Evolutionary conservation across 2,113 vertebrate species (phyloP).

Genomic region (Trematomus loennbergii): DNA sequence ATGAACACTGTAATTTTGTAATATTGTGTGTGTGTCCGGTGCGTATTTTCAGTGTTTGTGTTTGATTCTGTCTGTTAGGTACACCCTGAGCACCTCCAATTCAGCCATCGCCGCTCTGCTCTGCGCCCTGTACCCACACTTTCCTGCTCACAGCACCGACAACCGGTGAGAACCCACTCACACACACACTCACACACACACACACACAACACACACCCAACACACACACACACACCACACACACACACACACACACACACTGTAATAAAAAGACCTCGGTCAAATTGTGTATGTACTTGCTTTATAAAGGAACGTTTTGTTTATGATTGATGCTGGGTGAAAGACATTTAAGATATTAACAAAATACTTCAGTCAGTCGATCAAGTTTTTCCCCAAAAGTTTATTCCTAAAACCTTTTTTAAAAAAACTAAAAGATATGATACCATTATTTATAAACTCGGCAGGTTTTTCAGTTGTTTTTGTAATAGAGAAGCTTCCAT

Average conservation of each 20-base stretch:
- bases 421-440: too few relatives aligned
- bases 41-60: neutral
- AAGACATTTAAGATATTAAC: too few relatives aligned
- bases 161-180: conserved; percentile 88
- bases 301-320: neutral
- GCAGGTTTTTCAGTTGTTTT: too few relatives aligned
- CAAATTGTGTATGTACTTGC: too few relatives aligned
- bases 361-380: too few relatives aligned
- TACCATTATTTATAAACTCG: too few relatives aligned
- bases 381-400: too few relatives aligned
- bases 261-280: neutral
- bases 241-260: conserved; percentile 1
- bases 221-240: too few relatives aligned
- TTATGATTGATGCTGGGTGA: neutral
- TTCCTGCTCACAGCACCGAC: conserved; percentile 97
- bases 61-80: conserved; percentile 79
- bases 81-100: conserved; percentile 95
- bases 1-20: neutral
- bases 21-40: neutral
- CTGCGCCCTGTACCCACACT: conserved; percentile 96
- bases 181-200: too few relatives aligned
- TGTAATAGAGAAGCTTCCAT: too few relatives aligned
- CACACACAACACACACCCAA: too few relatives aligned
- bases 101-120: conserved; percentile 96
- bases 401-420: too few relatives aligned